These are phyloP conservation scores for Anguilla japonica DNA, from an alignment of 2,113 vertebrate genomes.

Conservation along the genomic window DNA sequence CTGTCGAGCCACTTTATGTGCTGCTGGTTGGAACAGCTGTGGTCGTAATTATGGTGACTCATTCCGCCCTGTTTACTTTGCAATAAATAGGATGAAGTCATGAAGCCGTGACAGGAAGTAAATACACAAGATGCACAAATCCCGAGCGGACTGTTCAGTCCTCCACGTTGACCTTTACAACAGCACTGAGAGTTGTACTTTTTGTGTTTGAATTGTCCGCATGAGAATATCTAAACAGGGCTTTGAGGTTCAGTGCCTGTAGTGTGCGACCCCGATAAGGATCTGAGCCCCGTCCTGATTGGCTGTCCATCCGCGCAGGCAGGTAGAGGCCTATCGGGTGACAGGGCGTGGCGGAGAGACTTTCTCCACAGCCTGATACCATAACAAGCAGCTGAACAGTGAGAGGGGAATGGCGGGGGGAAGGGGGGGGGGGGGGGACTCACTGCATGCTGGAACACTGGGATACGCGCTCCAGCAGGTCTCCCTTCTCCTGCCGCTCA, in stretches of 20 bases:
- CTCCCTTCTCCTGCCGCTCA: constrained; percentile 39
- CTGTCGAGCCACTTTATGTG: constrained; percentile 3
- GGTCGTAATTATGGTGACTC: neutral
- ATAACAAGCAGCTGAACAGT: neutral
- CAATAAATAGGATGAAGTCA: neutral
- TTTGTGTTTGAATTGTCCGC: neutral
- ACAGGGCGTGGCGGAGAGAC: neutral
- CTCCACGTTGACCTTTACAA: neutral
- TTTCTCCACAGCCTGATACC: neutral
- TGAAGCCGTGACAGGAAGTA: neutral
- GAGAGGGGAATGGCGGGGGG: neutral
- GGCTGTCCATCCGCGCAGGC: neutral
- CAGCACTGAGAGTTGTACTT: neutral
- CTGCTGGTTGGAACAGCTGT: neutral
- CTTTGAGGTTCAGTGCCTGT: no score
- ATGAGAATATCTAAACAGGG: no score
- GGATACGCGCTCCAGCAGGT: constrained; percentile 38
- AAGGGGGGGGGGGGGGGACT: constrained; percentile 28
- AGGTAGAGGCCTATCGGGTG: neutral
- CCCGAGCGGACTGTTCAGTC: neutral
- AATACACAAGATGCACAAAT: neutral
- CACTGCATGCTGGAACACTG: constrained; percentile 60
- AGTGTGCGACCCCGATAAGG: neutral
- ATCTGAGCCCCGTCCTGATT: neutral
- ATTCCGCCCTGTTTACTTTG: constrained; percentile 6